phyloP scores from a whole-genome alignment of 2,113 vertebrate genomes.

The Tauraco erythrolophus region DNA sequence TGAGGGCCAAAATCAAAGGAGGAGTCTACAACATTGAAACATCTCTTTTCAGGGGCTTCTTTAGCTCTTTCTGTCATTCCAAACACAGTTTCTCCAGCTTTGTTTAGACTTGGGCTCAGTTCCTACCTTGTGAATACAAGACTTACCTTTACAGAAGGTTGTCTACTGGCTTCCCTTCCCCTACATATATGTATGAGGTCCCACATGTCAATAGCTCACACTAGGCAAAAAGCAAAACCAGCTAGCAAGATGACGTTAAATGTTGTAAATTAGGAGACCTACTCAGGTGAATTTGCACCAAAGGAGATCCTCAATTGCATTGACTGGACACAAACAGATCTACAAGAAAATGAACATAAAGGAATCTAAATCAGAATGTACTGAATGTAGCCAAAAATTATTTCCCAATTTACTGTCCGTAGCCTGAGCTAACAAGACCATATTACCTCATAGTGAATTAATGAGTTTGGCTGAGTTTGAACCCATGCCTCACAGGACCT shows the following conservation, averaged over 20 bases:
- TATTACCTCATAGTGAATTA: neutral
- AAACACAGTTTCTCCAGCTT: neutral
- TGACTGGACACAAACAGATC: neutral
- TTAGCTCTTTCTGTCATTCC: neutral
- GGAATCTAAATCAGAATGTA: neutral
- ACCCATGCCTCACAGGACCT: neutral
- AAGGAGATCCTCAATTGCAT: neutral
- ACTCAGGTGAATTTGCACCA: neutral
- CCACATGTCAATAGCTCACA: neutral
- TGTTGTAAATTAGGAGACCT: neutral
- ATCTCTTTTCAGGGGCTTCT: neutral
- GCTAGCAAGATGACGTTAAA: neutral
- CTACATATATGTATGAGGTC: accelerated
- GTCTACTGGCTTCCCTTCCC: neutral
- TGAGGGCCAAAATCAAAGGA: neutral
- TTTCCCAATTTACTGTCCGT: neutral
- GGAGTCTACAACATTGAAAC: neutral
- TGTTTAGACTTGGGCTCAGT: neutral
- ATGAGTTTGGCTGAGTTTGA: neutral
- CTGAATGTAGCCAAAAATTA: neutral
- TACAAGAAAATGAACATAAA: neutral
- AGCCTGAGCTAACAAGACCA: neutral
- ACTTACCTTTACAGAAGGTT: neutral
- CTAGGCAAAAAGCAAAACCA: neutral
- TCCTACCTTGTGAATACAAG: neutral